Evolutionary conservation across 2,113 vertebrate species (phyloP).

Genomic region (Stomatorhinus ivindoensis): DNA sequence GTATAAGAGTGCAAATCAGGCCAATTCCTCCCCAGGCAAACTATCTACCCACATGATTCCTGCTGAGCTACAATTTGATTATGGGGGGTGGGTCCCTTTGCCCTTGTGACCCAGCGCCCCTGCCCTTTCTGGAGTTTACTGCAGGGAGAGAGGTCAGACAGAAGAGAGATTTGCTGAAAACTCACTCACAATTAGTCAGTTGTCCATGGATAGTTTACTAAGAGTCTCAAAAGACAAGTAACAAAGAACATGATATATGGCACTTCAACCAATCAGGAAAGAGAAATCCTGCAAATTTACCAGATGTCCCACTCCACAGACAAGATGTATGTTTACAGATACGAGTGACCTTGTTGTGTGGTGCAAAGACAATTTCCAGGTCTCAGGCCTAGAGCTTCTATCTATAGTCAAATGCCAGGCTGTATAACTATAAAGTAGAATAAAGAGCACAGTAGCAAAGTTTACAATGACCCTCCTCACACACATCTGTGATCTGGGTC

Average conservation of each 20-base stretch:
- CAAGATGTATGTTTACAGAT: not conserved
- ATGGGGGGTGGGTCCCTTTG: slow-evolving; percentile 17
- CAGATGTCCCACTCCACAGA: not conserved
- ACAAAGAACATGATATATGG: not conserved
- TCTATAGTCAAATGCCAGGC: not conserved
- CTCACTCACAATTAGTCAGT: not conserved
- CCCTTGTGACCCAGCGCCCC: slow-evolving; percentile 26
- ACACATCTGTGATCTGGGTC: not conserved
- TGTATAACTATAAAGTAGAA: not conserved
- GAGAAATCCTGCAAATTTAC: not conserved
- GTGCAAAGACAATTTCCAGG: not conserved
- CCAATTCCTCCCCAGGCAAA: not conserved
- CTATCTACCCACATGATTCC: slow-evolving; percentile 3
- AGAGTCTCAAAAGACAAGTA: not conserved
- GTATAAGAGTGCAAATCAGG: not conserved
- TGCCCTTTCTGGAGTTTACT: not conserved
- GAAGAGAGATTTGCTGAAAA: not conserved
- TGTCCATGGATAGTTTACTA: not conserved
- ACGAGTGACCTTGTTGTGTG: not conserved
- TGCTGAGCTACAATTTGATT: slow-evolving; percentile 43
- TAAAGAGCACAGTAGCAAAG: not conserved
- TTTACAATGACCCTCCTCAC: not conserved
- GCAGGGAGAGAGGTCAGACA: not conserved
- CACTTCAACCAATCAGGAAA: not conserved
- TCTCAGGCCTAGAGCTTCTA: not conserved